A percentile compares a stretch with the other conserved stretches of the same genome.
These are phyloP conservation scores for Tenualosa thibaudeaui DNA, from an alignment of 2,797 vertebrate genomes.

Conservation along the genomic window DNA sequence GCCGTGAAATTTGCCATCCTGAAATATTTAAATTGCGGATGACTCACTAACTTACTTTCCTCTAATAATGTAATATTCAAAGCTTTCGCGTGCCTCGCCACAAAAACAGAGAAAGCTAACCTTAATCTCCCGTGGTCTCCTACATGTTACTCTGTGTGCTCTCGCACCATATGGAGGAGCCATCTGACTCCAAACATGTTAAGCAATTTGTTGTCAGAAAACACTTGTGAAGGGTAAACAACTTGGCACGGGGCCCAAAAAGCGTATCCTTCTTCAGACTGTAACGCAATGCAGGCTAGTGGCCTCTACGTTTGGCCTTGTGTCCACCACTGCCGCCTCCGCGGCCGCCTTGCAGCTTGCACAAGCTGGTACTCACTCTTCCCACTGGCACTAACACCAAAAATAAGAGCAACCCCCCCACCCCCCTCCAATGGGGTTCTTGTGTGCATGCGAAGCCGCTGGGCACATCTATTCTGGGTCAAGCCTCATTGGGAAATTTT, in stretches of 20 bases:
- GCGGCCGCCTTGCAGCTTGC: not conserved
- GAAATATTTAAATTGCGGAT: constrained; percentile 63
- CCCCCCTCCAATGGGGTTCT: not conserved
- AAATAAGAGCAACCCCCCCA: not conserved
- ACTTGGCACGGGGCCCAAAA: constrained; percentile 3
- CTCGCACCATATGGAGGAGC: constrained; percentile 16
- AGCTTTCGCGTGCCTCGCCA: constrained; percentile 12
- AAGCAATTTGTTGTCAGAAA: constrained; percentile 18
- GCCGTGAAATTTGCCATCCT: constrained; percentile 54
- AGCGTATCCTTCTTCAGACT: constrained; percentile 49
- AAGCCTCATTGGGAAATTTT: constrained; percentile 57
- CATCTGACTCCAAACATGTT: constrained; percentile 20
- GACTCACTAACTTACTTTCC: constrained; percentile 58
- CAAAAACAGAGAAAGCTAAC: constrained; percentile 16
- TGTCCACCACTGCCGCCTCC: too few relatives aligned
- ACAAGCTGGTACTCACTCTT: not conserved
- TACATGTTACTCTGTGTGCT: constrained; percentile 17
- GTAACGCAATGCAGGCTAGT: not conserved
- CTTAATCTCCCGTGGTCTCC: not conserved
- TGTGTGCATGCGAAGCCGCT: constrained; percentile 10
- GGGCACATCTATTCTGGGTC: constrained; percentile 45
- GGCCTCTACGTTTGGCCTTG: too few relatives aligned
- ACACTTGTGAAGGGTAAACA: constrained; percentile 9
- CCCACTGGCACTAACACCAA: not conserved
- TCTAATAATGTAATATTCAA: constrained; percentile 44